Evolutionary conservation across 2,797 vertebrate species (phyloP).

Genomic region (Typhlichthys eigenmanni): DNA sequence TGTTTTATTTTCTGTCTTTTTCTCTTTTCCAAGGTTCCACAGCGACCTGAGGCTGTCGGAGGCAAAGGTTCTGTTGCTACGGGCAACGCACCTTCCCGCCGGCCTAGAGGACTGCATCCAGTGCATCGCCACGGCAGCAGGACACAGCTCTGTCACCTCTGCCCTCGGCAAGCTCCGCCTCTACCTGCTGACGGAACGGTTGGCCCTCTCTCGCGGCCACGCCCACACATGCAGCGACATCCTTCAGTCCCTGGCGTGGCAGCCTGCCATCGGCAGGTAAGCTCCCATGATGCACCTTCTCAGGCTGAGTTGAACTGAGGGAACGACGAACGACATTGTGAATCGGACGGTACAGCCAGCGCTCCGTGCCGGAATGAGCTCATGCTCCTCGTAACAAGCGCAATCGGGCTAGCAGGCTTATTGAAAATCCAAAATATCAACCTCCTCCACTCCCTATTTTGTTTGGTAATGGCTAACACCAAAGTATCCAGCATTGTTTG

Average conservation of each 20-base stretch:
- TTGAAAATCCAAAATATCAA: too few species aligned
- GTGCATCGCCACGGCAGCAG: constrained; percentile 78
- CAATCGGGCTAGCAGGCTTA: too few species aligned
- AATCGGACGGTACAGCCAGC: too few species aligned
- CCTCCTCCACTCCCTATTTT: too few species aligned
- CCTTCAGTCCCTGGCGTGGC: constrained; percentile 83
- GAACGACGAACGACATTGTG: too few species aligned
- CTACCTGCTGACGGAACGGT: constrained; percentile 85
- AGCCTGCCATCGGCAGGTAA: constrained; percentile 85
- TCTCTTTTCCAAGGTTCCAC: constrained; percentile 77
- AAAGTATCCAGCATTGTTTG: too few species aligned
- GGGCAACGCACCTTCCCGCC: constrained; percentile 69
- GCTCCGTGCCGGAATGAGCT: too few species aligned
- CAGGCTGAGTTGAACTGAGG: too few species aligned
- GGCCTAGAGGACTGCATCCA: constrained; percentile 85
- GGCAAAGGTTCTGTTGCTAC: constrained; percentile 78
- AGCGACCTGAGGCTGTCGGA: constrained; percentile 80
- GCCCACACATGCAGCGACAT: constrained; percentile 68
- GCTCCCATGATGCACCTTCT: neutral
- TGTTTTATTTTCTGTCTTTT: neutral
- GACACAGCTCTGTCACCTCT: constrained; percentile 84
- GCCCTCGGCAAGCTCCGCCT: constrained; percentile 86
- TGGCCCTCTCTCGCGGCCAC: constrained; percentile 76
- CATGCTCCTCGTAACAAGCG: too few species aligned
- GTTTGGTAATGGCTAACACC: too few species aligned